A percentile compares a stretch with the other conserved stretches of the same genome.
Evolutionary conservation across 2,888 invertebrate genomes (phyloP).

Genomic region (Aleiodes alternator): DNA sequence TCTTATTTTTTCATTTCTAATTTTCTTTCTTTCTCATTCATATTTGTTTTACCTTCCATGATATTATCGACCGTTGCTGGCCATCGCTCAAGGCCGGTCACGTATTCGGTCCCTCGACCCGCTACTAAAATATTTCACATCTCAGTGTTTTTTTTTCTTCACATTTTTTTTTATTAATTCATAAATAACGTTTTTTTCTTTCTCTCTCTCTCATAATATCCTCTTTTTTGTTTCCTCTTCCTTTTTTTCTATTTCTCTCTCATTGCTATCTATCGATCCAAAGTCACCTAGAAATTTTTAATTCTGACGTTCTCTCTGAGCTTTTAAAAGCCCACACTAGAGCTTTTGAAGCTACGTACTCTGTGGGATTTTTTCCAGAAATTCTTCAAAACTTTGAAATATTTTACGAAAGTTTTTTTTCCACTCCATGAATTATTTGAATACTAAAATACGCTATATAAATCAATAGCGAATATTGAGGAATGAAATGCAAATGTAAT

Average conservation of each 20-base stretch:
- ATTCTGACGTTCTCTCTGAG: not conserved
- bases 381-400: constrained; percentile 1
- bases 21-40: constrained; percentile 43
- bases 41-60: constrained; percentile 75
- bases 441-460: constrained; percentile 10
- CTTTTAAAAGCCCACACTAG: not conserved
- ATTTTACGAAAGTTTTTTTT: not conserved
- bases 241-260: constrained; percentile 45
- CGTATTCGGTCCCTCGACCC: constrained; percentile 73
- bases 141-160: constrained; percentile 61
- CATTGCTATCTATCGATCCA: constrained; percentile 51
- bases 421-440: not conserved
- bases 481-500: constrained; percentile 1
- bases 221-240: no score
- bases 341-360: not conserved
- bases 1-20: constrained; percentile 33
- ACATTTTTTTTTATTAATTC: constrained; percentile 3
- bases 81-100: constrained; percentile 72
- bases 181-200: not conserved
- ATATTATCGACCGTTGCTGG: constrained; percentile 77
- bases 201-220: not conserved
- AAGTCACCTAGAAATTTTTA: constrained; percentile 35
- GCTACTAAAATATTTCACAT: constrained; percentile 72
- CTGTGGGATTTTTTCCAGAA: not conserved
- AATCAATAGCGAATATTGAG: constrained; percentile 9